These are phyloP conservation scores for Hydrozoanthus tunicans DNA, from an alignment of 64 coral and sea anemone genomes.

Conservation along the genomic window DNA sequence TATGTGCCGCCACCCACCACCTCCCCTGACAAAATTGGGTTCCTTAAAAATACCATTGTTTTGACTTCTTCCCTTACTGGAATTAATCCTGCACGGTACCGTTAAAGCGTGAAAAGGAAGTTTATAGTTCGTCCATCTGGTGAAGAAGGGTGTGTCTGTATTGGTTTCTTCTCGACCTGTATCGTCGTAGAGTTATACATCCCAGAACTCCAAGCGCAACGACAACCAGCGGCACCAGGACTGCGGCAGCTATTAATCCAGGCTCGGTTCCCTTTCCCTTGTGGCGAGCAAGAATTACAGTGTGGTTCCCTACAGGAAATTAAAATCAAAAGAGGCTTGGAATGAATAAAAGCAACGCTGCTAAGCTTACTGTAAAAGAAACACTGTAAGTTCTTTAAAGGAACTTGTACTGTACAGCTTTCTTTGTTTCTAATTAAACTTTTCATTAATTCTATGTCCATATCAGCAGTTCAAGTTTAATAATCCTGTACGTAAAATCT, in stretches of 20 bases:
- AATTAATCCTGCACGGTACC: no score
- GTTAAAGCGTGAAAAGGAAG: no score
- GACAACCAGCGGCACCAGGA: constrained; percentile 34
- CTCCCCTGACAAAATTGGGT: no score
- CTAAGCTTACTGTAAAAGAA: background rate
- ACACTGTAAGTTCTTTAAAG: background rate
- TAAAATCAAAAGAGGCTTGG: background rate
- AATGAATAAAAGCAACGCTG: background rate
- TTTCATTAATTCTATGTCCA: no score
- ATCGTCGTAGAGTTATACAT: background rate
- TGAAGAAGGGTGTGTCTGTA: constrained; percentile 41
- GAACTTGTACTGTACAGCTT: background rate
- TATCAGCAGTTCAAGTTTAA: no score
- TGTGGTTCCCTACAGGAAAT: constrained; percentile 17
- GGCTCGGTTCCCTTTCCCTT: constrained; percentile 3
- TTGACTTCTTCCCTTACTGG: no score
- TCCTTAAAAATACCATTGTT: no score
- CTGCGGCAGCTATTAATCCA: constrained; percentile 47
- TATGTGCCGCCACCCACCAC: no score
- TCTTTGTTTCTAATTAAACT: background rate
- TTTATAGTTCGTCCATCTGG: constrained; percentile 49
- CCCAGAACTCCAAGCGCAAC: constrained; percentile 25
- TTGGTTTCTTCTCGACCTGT: background rate
- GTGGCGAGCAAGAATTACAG: background rate
- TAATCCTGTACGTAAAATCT: no score